Evolutionary conservation across 2,888 invertebrate species (phyloP), one percentile per base, ranked within the genome.

Genomic region (Tanypteryx hageni): DNA sequence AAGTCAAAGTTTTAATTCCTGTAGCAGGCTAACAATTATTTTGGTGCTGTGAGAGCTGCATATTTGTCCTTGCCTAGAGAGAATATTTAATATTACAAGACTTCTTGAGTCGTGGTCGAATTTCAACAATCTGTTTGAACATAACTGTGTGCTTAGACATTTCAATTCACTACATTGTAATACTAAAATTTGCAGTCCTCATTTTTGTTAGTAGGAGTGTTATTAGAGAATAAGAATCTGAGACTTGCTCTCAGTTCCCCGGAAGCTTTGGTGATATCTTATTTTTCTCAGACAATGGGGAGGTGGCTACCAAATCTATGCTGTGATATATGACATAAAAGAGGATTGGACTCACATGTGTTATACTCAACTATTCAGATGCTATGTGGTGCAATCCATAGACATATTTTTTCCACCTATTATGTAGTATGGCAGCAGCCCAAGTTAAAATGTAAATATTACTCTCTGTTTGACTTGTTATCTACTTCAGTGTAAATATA

Each of bases 251-350:
- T 76, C 76, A 76, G 27, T 27, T 76, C 27, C 76, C 11, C 76
- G 13, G 76, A 89, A 44, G 89, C 89, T 89, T 76, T 89, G 89
- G 89, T 89, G 89, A 89, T 89, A 89, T 89, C 64, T 89, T 89
- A 89, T 89, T 68, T 89, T 89, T 89, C 64, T 68, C 64, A 64
- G 89, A 89, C 64, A 89, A 64, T 61, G 89, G 61, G 86, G 89
- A 89, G 64, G 89, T 89, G 89, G 89, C 89, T 89, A 89, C 89
- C 89, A 89, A 89, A 89, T 89, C 89, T 89, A 89, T 89, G 89
- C 89, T 89, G 89, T 89, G 89, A 89, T 89, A 89, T 89, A 89
- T 64, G 89, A 89, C 27, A 56, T 89, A 64, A 89, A 83, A 89
- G 89, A 89, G 89, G 89, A 61, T 89, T 89, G 89, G 64, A 89